Percentiles rank a stretch among this genome's conserved stretches.
Evolutionary conservation across 2,797 vertebrate species (phyloP).

Genomic region (Anisognathus igniventris): DNA sequence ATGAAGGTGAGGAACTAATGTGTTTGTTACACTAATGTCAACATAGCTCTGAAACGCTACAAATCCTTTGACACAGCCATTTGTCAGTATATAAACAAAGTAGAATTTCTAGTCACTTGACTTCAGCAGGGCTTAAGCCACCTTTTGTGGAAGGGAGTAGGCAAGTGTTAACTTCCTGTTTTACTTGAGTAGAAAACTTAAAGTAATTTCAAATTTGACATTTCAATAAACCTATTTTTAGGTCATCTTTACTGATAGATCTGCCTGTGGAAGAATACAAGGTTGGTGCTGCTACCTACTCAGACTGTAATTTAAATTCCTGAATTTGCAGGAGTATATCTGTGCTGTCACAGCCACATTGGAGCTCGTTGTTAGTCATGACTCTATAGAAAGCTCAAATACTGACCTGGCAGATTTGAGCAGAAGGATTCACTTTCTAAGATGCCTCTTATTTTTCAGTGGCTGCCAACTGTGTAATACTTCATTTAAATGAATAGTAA

Average conservation of each 20-base stretch:
- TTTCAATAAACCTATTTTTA: background rate
- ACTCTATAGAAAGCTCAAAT: background rate
- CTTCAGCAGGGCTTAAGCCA: background rate
- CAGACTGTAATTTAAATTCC: background rate
- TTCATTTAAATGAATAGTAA: background rate
- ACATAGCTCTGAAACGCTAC: constrained; percentile 12
- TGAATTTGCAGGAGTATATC: background rate
- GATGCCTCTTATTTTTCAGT: background rate
- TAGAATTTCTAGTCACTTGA: constrained; percentile 9
- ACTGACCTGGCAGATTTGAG: background rate
- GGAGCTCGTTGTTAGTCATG: background rate
- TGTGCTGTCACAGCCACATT: background rate
- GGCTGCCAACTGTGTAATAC: background rate
- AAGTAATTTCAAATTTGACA: background rate
- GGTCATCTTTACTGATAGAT: background rate
- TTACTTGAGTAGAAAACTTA: background rate
- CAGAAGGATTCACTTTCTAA: background rate
- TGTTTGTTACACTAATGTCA: constrained; percentile 50
- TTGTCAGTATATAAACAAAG: constrained; percentile 59
- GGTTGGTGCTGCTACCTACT: background rate
- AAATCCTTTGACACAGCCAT: constrained; percentile 36
- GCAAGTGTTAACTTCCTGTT: background rate
- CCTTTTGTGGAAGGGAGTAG: background rate
- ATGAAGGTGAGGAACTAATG: constrained; percentile 42
- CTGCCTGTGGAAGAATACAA: background rate